These are phyloP conservation scores for Corythornis cristatus DNA, from an alignment of 2,113 vertebrate genomes.

Conservation along the genomic window DNA sequence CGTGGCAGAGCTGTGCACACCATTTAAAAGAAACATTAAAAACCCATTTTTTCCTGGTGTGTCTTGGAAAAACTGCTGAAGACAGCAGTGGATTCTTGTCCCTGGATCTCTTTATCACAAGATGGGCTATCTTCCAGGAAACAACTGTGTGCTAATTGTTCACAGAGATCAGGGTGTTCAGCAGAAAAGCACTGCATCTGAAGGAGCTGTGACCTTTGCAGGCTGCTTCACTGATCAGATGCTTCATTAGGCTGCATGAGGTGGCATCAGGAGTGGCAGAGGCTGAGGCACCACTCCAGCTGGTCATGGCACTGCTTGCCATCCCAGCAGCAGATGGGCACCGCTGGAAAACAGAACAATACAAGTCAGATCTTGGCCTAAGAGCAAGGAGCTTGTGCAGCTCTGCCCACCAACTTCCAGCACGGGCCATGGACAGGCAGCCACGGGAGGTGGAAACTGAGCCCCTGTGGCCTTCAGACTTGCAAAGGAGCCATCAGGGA, in stretches of 20 bases:
- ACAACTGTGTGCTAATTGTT: neutral
- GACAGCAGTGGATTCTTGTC: neutral
- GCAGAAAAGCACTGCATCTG: neutral
- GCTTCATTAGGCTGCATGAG: neutral
- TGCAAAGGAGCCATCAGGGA: neutral
- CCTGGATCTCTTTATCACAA: neutral
- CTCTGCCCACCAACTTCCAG: neutral
- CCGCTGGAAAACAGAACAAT: neutral
- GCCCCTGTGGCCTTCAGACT: slow-evolving; percentile 10
- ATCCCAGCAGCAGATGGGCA: neutral
- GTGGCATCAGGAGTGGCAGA: neutral
- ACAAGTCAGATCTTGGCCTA: neutral
- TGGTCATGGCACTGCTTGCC: neutral
- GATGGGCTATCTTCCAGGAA: neutral
- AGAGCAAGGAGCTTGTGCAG: neutral
- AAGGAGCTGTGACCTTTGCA: neutral
- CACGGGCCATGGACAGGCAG: neutral
- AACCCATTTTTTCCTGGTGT: neutral
- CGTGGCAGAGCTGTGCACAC: no score
- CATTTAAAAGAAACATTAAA: no score
- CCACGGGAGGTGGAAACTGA: neutral
- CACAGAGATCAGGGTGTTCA: neutral
- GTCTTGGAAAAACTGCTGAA: neutral
- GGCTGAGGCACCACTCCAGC: neutral
- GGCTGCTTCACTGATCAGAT: neutral